Conservation (phyloP, 2,797 vertebrate species). For the Crenuchus spilurus region DNA sequence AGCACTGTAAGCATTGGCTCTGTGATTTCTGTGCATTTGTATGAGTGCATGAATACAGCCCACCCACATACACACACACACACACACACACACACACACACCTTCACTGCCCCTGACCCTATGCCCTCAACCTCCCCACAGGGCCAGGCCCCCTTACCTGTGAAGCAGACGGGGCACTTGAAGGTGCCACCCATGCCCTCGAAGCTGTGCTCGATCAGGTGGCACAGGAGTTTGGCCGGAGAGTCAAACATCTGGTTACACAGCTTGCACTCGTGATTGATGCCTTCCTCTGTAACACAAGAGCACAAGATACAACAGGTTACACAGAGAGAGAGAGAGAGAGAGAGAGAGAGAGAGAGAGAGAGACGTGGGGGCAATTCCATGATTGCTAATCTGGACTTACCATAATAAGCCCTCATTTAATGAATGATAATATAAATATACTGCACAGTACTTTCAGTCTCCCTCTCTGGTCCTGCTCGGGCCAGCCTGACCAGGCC, state of each 20-base stretch:
- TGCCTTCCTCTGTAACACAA: slow-evolving; percentile 96
- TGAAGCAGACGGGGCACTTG: slow-evolving; percentile 99
- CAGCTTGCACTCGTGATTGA: slow-evolving; percentile 99
- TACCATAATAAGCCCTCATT: too few species aligned
- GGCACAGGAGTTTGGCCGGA: slow-evolving; percentile 98
- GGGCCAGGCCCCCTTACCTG: slow-evolving; percentile 84
- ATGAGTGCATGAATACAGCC: not conserved
- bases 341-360: slow-evolving; percentile 1
- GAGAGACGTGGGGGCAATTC: not conserved
- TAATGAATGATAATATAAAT: too few species aligned
- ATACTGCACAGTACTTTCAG: not conserved
- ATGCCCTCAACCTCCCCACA: slow-evolving; percentile 49
- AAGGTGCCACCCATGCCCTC: slow-evolving; percentile 99
- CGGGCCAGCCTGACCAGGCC: slow-evolving; percentile 16
- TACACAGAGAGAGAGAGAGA: slow-evolving; percentile 57
- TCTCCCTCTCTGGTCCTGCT: not conserved
- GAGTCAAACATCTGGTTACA: slow-evolving; percentile 99
- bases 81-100: slow-evolving; percentile 6
- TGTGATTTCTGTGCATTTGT: slow-evolving; percentile 20
- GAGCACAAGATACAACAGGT: slow-evolving; percentile 78
- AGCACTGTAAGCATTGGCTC: slow-evolving; percentile 8
- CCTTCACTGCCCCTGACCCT: slow-evolving; percentile 53
- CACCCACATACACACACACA: slow-evolving; percentile 11
- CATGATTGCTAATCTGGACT: too few species aligned
- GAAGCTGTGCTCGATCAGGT: slow-evolving; percentile 99